A percentile compares a stretch with the other conserved stretches of the same genome.
These are phyloP conservation scores for Leuciscus idus DNA, from an alignment of 2,113 vertebrate genomes.

Conservation along the genomic window DNA sequence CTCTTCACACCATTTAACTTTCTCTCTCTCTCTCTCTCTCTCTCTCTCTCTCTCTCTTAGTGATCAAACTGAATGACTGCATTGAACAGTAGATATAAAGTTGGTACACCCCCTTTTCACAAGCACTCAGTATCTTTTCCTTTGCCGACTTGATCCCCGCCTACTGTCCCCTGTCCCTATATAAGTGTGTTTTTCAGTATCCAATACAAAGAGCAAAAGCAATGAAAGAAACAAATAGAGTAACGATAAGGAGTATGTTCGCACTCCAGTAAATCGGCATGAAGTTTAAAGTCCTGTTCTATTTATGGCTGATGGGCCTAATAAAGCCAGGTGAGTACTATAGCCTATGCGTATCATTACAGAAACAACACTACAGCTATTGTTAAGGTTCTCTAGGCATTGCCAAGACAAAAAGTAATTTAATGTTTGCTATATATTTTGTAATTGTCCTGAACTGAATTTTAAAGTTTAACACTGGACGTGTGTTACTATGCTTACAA, in stretches of 20 bases:
- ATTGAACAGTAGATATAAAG: slow-evolving; percentile 58
- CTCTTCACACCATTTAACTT: slow-evolving; percentile 21
- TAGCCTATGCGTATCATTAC: neutral
- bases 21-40: neutral
- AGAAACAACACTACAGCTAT: neutral
- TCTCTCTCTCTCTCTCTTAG: neutral
- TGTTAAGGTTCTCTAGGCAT: neutral
- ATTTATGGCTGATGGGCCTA: slow-evolving; percentile 63
- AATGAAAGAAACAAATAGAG: slow-evolving; percentile 43
- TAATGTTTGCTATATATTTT: no score
- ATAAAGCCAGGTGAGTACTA: slow-evolving; percentile 73
- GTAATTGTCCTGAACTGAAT: no score
- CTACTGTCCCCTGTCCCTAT: slow-evolving; percentile 35
- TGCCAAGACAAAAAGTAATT: neutral
- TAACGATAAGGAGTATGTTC: slow-evolving; percentile 69
- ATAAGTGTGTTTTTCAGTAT: slow-evolving; percentile 45
- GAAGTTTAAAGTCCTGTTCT: slow-evolving; percentile 78
- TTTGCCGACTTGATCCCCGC: slow-evolving; percentile 34
- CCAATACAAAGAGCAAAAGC: slow-evolving; percentile 41
- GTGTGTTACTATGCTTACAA: no score
- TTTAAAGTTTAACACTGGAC: no score
- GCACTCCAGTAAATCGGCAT: slow-evolving; percentile 67
- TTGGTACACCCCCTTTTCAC: slow-evolving; percentile 64
- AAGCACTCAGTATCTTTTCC: slow-evolving; percentile 46
- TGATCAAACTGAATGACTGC: slow-evolving; percentile 27